Evolutionary conservation across 2,113 vertebrate genomes (phyloP).

Genomic region (Lamprologus speciosus): DNA sequence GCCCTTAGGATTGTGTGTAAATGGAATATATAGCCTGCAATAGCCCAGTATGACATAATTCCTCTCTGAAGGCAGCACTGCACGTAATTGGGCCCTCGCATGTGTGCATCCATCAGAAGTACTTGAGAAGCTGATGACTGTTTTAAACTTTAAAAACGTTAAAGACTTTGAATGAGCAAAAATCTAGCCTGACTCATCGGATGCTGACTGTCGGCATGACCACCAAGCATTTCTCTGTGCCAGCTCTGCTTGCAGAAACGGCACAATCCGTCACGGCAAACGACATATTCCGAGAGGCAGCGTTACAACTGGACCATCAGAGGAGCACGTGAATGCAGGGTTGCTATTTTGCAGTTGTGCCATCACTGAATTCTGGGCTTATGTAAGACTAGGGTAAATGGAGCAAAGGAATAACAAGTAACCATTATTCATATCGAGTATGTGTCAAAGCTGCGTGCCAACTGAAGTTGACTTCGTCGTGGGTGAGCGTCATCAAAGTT

Average conservation of each 20-base stretch:
- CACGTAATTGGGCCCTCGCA: background rate
- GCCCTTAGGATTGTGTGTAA: background rate
- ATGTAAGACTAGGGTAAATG: background rate
- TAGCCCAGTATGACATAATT: conserved; percentile 17
- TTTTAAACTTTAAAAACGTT: background rate
- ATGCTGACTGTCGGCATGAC: background rate
- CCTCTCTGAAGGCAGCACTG: background rate
- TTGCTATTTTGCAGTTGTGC: background rate
- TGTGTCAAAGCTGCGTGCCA: background rate
- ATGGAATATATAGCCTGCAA: conserved; percentile 13
- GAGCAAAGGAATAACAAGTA: background rate
- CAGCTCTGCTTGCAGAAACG: background rate
- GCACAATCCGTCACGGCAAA: background rate
- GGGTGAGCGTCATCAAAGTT: background rate
- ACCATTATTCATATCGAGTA: background rate
- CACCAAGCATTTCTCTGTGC: background rate
- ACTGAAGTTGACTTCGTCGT: background rate
- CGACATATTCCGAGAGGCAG: background rate
- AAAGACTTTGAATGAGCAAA: background rate
- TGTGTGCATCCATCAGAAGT: background rate
- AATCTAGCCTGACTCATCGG: background rate
- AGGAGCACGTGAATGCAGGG: background rate
- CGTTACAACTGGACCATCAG: background rate
- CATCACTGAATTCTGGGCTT: background rate
- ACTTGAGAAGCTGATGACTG: background rate